These are phyloP conservation scores for Danio jaintianensis DNA, from an alignment of 2,797 vertebrate species.

Conservation along the genomic window DNA sequence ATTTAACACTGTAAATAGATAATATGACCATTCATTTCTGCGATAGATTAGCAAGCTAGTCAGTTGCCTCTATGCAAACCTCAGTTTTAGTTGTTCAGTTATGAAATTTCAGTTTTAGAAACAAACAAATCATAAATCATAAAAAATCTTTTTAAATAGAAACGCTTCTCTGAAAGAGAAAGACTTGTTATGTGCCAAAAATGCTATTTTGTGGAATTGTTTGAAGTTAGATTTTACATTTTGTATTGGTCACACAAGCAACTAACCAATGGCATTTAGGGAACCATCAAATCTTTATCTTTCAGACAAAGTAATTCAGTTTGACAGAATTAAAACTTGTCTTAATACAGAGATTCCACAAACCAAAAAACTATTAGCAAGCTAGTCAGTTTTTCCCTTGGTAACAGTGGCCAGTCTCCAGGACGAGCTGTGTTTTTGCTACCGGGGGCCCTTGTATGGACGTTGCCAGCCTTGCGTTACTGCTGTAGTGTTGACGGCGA, in stretches of 20 bases:
- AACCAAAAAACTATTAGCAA: not conserved
- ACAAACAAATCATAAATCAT: not conserved
- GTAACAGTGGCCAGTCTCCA: conserved; percentile 35
- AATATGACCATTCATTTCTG: too few relatives aligned
- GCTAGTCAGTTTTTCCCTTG: conserved; percentile 16
- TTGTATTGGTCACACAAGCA: not conserved
- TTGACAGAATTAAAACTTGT: not conserved
- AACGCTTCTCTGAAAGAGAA: not conserved
- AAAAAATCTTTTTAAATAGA: not conserved
- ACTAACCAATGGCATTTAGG: not conserved
- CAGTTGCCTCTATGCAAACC: too few relatives aligned
- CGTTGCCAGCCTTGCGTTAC: not conserved
- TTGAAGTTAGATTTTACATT: not conserved
- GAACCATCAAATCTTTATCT: not conserved
- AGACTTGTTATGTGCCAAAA: not conserved
- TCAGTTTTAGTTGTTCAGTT: too few relatives aligned
- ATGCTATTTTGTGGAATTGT: not conserved
- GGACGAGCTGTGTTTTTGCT: conserved; percentile 29
- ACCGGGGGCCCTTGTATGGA: conserved; percentile 24
- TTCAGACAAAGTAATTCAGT: not conserved
- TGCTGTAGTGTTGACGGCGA: not conserved
- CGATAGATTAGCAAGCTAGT: too few relatives aligned
- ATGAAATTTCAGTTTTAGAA: not conserved
- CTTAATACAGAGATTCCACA: not conserved
- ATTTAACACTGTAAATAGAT: too few relatives aligned